Evolutionary conservation across 2,797 vertebrate genomes (phyloP).

Genomic region (Triplophysa bombifrons): DNA sequence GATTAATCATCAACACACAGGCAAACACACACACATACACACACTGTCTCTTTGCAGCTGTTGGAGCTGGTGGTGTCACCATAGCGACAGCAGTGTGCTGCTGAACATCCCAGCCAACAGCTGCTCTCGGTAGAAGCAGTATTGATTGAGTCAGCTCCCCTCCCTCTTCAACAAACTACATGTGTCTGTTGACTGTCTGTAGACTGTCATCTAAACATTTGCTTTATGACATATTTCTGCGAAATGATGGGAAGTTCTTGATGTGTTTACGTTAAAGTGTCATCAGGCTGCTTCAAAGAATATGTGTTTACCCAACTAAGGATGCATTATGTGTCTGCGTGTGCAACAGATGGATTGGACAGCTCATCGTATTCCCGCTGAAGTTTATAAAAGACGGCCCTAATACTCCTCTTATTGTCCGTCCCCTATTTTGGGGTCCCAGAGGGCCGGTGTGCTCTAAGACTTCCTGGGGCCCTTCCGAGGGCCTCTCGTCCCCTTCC

Average conservation of each 20-base stretch:
- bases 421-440: slow-evolving; percentile 15
- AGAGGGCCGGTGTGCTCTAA: slow-evolving; percentile 14
- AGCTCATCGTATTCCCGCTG: not conserved
- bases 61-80: slow-evolving; percentile 62
- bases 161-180: slow-evolving; percentile 51
- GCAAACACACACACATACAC: slow-evolving; percentile 21
- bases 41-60: slow-evolving; percentile 66
- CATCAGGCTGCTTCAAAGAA: not conserved
- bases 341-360: slow-evolving; percentile 34
- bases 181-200: slow-evolving; percentile 29
- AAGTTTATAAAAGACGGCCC: slow-evolving; percentile 27
- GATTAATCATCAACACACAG: slow-evolving; percentile 60
- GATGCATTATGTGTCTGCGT: slow-evolving; percentile 15
- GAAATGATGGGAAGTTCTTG: not conserved
- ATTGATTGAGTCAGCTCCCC: slow-evolving; percentile 67
- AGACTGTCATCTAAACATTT: slow-evolving; percentile 39
- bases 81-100: slow-evolving; percentile 66
- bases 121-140: slow-evolving; percentile 67
- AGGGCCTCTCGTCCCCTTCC: slow-evolving; percentile 49
- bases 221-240: slow-evolving; percentile 46
- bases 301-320: not conserved
- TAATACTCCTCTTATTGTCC: slow-evolving; percentile 39
- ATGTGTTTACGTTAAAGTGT: slow-evolving; percentile 12
- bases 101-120: slow-evolving; percentile 64
- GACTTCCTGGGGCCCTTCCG: slow-evolving; percentile 47